phyloP scores from a whole-genome alignment of 53 echinoderm and acorn worm genomes.

The Hippasteria phrygiana region DNA sequence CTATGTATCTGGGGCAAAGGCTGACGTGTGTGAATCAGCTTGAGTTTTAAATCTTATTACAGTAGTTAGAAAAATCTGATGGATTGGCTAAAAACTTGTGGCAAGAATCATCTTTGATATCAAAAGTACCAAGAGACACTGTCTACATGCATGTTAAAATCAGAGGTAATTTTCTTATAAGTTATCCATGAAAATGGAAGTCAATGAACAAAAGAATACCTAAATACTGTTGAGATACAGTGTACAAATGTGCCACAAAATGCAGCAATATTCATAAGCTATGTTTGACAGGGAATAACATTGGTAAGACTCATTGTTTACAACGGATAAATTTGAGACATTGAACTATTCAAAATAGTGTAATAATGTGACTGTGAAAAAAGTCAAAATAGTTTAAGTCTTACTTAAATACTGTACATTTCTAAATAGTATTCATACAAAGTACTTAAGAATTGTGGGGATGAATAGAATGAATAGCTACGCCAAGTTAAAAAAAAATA shows the following conservation, averaged over 20 bases:
- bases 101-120: background rate
- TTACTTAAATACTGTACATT: conserved; percentile 56
- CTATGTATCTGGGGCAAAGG: too few species aligned
- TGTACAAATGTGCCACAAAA: too few species aligned
- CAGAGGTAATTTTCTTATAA: too few species aligned
- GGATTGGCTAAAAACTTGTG: background rate
- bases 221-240: too few species aligned
- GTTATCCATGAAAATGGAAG: background rate
- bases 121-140: background rate
- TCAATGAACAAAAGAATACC: background rate
- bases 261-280: too few species aligned
- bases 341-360: conserved; percentile 19
- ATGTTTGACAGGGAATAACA: background rate
- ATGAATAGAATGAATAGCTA: conserved; percentile 11
- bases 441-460: background rate
- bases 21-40: too few species aligned
- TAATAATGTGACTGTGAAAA: too few species aligned
- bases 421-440: conserved; percentile 9
- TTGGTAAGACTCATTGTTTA: background rate
- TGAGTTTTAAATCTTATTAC: too few species aligned
- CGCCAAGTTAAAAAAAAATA: background rate
- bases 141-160: too few species aligned
- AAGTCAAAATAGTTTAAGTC: too few species aligned
- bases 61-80: too few species aligned
- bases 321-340: background rate